A percentile compares a stretch with the other conserved stretches of the same genome.
These are phyloP conservation scores for Ictidomys tridecemlineatus DNA, from an alignment of 2,113 vertebrate species.

Conservation along the genomic window DNA sequence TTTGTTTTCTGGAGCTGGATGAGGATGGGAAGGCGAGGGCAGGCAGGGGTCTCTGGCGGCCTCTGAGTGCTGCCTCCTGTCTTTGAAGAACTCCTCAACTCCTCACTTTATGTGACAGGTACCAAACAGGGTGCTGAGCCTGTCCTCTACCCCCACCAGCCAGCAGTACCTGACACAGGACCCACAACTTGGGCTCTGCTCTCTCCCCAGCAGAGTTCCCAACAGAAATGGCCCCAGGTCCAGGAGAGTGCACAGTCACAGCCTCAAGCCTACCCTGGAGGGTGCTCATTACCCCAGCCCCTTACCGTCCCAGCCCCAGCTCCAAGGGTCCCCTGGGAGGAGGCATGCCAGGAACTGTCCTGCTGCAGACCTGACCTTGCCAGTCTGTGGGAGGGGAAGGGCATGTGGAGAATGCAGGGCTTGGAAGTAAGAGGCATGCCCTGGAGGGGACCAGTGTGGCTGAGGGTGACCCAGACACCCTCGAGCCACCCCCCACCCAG, in stretches of 20 bases:
- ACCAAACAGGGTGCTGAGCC: not conserved
- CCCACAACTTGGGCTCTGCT: not conserved
- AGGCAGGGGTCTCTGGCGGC: not conserved
- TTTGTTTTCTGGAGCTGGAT: not conserved
- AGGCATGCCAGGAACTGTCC: not conserved
- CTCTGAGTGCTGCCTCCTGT: not conserved
- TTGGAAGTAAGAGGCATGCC: not conserved
- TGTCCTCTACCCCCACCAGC: not conserved
- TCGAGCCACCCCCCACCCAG: not conserved
- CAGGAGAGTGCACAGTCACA: not conserved
- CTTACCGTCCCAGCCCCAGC: not conserved
- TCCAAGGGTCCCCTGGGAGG: not conserved
- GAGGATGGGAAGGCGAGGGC: not conserved
- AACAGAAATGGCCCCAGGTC: not conserved
- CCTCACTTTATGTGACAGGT: not conserved
- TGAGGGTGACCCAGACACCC: not conserved
- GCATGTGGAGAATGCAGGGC: not conserved
- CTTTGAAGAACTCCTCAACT: not conserved
- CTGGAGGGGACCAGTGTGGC: not conserved
- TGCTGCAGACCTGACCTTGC: not conserved
- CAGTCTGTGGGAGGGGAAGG: not conserved
- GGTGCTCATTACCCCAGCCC: not conserved
- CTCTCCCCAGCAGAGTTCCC: too few relatives aligned
- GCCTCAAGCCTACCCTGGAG: not conserved
- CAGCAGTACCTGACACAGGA: not conserved